Percentiles rank a stretch among this genome's conserved stretches.
phyloP scores from a whole-genome alignment of 1,140 invertebrate genomes.

The Cepaea nemoralis region DNA sequence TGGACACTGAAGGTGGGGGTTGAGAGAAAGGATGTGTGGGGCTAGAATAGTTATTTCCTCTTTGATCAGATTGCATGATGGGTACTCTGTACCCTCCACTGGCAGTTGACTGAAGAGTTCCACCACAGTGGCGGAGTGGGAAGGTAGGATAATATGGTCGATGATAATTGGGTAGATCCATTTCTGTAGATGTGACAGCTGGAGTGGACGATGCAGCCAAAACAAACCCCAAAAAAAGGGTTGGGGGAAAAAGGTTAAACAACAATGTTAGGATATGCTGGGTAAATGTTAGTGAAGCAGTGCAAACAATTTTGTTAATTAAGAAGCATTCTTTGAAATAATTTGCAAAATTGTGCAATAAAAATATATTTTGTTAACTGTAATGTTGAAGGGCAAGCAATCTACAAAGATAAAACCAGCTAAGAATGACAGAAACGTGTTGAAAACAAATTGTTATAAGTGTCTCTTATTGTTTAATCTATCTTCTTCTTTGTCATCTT shows the following conservation, averaged over 20 bases:
- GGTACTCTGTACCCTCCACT: slow-evolving; percentile 3
- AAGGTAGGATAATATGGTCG: slow-evolving; percentile 32
- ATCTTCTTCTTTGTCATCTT: too few species aligned
- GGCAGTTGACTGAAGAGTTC: not conserved
- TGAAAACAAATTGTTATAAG: too few species aligned
- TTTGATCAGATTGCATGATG: not conserved
- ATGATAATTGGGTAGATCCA: slow-evolving; percentile 28
- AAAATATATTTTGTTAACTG: too few species aligned
- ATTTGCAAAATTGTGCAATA: not conserved
- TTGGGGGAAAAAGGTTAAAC: not conserved
- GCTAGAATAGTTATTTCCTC: not conserved
- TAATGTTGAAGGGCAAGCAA: too few species aligned
- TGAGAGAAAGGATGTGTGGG: not conserved
- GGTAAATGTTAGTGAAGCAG: not conserved
- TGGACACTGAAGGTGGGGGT: slow-evolving; percentile 3
- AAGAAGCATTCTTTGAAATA: too few species aligned
- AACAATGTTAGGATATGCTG: not conserved
- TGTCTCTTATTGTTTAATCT: too few species aligned
- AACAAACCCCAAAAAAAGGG: not conserved
- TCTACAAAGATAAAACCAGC: too few species aligned
- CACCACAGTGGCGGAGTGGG: slow-evolving; percentile 3
- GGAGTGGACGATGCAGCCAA: not conserved
- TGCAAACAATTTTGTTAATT: not conserved
- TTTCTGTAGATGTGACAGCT: slow-evolving; percentile 9
- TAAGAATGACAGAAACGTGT: too few species aligned